Percentiles rank a stretch among this genome's conserved stretches.
Conservation (phyloP, 2,888 invertebrate genomes). For the Agrilus biguttatus region DNA sequence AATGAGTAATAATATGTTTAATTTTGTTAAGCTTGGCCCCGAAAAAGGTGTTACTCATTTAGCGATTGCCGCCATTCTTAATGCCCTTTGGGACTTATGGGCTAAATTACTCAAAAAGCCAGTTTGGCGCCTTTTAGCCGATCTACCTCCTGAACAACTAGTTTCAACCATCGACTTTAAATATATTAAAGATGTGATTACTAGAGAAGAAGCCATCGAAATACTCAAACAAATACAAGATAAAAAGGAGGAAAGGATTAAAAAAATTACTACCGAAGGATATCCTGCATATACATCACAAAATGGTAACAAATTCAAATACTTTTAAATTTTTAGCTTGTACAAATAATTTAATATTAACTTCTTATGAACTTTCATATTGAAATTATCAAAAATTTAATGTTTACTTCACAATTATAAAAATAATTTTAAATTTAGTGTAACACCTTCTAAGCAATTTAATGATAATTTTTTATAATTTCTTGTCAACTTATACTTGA, state of each 20-base stretch:
- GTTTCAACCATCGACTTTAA: slow-evolving; percentile 81
- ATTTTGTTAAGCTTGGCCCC: slow-evolving; percentile 56
- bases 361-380: no score
- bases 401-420: no score
- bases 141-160: slow-evolving; percentile 71
- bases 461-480: no score
- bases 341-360: no score
- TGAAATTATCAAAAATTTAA: no score
- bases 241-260: slow-evolving; percentile 50
- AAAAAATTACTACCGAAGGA: slow-evolving; percentile 47
- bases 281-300: slow-evolving; percentile 83
- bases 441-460: no score
- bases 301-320: slow-evolving; percentile 40
- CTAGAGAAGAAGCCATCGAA: slow-evolving; percentile 64
- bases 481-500: no score
- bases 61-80: slow-evolving; percentile 77
- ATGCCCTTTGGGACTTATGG: slow-evolving; percentile 88
- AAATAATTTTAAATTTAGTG: no score
- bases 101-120: slow-evolving; percentile 72
- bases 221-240: slow-evolving; percentile 44
- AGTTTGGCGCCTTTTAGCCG: slow-evolving; percentile 70
- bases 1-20: no score
- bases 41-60: slow-evolving; percentile 84
- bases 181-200: slow-evolving; percentile 68
- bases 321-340: no score